Conservation (phyloP, 2,888 invertebrate species). For the Ernsta delagoae region DNA sequence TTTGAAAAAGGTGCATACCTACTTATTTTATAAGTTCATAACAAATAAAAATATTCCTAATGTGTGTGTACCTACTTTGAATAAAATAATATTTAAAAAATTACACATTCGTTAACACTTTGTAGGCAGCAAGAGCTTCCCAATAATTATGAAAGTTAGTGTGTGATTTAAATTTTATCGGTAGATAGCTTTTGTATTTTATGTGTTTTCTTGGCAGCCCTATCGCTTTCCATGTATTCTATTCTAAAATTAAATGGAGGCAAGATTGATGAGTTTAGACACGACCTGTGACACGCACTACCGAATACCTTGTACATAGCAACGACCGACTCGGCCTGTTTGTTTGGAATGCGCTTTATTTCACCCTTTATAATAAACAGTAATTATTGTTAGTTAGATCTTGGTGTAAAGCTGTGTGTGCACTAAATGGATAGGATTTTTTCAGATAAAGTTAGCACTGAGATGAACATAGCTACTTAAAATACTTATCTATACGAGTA, state of each 20-base stretch:
- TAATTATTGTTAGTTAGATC: conserved; percentile 72
- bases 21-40: neutral
- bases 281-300: conserved; percentile 83
- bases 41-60: no score
- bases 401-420: conserved; percentile 8
- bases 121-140: no score
- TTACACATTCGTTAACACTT: no score
- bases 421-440: neutral
- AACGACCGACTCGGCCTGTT: conserved; percentile 44
- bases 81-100: no score
- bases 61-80: no score
- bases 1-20: no score
- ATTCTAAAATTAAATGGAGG: conserved; percentile 77
- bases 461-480: no score
- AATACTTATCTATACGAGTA: no score
- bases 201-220: conserved; percentile 31
- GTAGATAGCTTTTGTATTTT: neutral
- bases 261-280: conserved; percentile 82
- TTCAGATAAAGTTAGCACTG: neutral
- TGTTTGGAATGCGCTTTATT: conserved; percentile 75
- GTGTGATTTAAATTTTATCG: no score
- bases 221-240: conserved; percentile 51
- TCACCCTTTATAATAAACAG: conserved; percentile 74
- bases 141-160: no score
- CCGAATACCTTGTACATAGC: conserved; percentile 64